Conservation (phyloP, 2,797 vertebrate species). For the Danio kyathit region DNA sequence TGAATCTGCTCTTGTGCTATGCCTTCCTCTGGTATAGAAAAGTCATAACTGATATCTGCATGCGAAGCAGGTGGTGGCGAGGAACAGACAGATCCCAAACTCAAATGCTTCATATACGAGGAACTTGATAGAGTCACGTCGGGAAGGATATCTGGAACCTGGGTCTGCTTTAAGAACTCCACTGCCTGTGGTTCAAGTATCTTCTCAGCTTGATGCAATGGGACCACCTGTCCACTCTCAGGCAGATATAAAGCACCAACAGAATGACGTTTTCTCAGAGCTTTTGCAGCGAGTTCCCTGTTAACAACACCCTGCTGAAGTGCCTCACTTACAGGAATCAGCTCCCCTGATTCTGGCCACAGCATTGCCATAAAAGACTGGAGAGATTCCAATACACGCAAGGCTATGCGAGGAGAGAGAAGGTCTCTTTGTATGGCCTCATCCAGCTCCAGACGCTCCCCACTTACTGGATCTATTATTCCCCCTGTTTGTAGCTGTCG, state of each 20-base stretch:
- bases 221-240: slow-evolving; percentile 82
- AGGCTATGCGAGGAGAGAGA: slow-evolving; percentile 81
- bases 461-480: slow-evolving; percentile 83
- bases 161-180: slow-evolving; percentile 75
- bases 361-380: slow-evolving; percentile 87
- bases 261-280: slow-evolving; percentile 81
- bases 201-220: slow-evolving; percentile 77
- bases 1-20: slow-evolving; percentile 65
- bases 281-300: slow-evolving; percentile 80
- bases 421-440: slow-evolving; percentile 85
- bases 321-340: slow-evolving; percentile 83
- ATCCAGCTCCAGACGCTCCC: slow-evolving; percentile 85
- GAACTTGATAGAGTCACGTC: slow-evolving; percentile 72
- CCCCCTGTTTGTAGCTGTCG: slow-evolving; percentile 90
- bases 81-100: slow-evolving; percentile 68
- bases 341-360: slow-evolving; percentile 91
- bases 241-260: slow-evolving; percentile 86
- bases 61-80: slow-evolving; percentile 62
- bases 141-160: slow-evolving; percentile 85
- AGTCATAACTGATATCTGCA: slow-evolving; percentile 57
- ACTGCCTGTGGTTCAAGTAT: slow-evolving; percentile 67
- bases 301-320: slow-evolving; percentile 88
- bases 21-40: slow-evolving; percentile 55
- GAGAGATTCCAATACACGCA: slow-evolving; percentile 89
- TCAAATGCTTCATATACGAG: slow-evolving; percentile 68